Evolutionary conservation across 2,113 vertebrate genomes (phyloP).

Genomic region (Okapia johnstoni): DNA sequence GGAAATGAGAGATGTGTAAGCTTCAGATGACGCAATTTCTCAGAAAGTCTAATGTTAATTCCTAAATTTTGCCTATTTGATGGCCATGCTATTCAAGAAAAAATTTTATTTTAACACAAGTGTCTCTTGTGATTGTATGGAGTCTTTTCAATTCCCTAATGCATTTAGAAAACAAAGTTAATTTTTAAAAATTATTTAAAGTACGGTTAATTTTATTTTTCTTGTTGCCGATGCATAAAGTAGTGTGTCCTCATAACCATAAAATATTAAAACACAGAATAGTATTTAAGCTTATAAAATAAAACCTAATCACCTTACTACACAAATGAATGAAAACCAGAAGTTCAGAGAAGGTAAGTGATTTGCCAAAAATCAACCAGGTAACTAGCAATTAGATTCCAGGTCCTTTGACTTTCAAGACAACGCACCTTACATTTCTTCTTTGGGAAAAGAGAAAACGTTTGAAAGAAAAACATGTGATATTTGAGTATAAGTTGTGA

Average conservation of each 20-base stretch:
- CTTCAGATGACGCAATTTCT: neutral
- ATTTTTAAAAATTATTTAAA: neutral
- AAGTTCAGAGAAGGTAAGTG: neutral
- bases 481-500: neutral
- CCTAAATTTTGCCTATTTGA: neutral
- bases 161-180: constrained; percentile 3
- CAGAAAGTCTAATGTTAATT: neutral
- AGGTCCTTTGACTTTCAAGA: neutral
- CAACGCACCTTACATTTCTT: neutral
- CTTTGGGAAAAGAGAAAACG: neutral
- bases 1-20: neutral
- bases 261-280: neutral
- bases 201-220: neutral
- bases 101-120: neutral
- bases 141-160: neutral
- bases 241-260: neutral
- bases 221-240: neutral
- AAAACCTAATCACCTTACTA: neutral
- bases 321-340: neutral
- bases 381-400: neutral
- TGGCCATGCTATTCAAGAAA: neutral
- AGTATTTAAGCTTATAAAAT: neutral
- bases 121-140: neutral
- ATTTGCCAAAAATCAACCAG: neutral
- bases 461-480: neutral